Base-by-base conservation (phyloP, 2,113 vertebrate genomes). In the Melanostigma gelatinosum region DNA sequence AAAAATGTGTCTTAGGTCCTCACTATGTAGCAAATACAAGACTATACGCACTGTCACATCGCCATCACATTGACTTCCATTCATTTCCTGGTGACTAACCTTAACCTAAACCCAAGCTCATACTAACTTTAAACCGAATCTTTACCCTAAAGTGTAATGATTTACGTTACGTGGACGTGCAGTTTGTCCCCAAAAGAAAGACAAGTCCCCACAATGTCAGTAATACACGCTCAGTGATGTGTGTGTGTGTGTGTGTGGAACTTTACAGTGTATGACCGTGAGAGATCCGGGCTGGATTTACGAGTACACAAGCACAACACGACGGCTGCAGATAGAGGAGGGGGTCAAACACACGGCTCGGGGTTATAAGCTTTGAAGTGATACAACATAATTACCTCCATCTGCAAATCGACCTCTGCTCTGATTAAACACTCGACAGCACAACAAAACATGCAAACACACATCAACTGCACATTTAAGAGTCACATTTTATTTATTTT, bases 381-480 rank as follows among this genome's bases (percentile, higher is more conserved):
- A 75, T 27, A 85, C 72, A 80, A 75, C 64, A 88, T 89, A 91
- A 84, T 92, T 93, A 93, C 92, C 92, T 93, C 88, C 57, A 75
- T 89, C 80, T 63, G 89, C 82, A 92, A 73, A 90, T 36, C 74
- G 78, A 89, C 88, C 79, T 89, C 84, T 73, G 91, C 78, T 84
- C 69, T 84, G 82, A 91, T 88, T 90, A 84, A 80, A 86, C 70
- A 72, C 80, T 79, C 60, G 32, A 86, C 68, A 67, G 79, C 76
- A 78, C 69, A 75, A 83, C 82, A 79, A 85, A 80, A 76, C 80
- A 92, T 80, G 79, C 83, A 91, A 63, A 57, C 46, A 77, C 29
- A 85, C 48, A 79, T 73, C 68, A 79, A 75, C 72, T 24, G 71
- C 60, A 84, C 69, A 82, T 78, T 22, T 52, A 57, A 24, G 11